Conservation (phyloP, 2,113 vertebrate genomes). For the Cranoglanis bouderius region DNA sequence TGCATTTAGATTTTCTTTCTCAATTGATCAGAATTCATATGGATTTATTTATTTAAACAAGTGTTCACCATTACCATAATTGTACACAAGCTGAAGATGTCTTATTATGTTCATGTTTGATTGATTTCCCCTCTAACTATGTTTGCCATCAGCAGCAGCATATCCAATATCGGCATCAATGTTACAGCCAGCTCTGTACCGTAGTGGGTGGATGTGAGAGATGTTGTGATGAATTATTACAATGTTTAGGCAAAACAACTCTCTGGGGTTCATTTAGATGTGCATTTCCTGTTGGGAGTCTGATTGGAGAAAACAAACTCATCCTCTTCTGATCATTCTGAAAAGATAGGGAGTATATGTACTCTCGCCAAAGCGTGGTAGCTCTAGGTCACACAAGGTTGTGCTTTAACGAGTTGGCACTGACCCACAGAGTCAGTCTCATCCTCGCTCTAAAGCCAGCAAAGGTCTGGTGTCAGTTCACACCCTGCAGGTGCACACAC, state of each 20-base stretch:
- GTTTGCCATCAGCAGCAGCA: not conserved
- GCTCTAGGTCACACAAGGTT: conserved; percentile 52
- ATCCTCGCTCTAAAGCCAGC: conserved; percentile 36
- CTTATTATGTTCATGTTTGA: not conserved
- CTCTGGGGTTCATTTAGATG: conserved; percentile 22
- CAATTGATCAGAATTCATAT: not conserved
- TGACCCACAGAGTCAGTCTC: conserved; percentile 33
- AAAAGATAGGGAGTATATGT: conserved; percentile 4
- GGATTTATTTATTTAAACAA: conserved; percentile 1
- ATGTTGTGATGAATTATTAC: conserved; percentile 33
- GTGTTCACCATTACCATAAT: not conserved
- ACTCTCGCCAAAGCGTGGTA: conserved; percentile 17
- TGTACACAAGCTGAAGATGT: not conserved
- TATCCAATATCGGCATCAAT: not conserved
- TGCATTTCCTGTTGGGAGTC: not conserved
- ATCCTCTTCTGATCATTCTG: not conserved
- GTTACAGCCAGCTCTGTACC: not conserved
- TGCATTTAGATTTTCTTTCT: not conserved
- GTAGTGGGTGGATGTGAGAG: conserved; percentile 22
- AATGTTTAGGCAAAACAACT: conserved; percentile 42
- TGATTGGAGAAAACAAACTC: not conserved
- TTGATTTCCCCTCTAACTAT: not conserved
- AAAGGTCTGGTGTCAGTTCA: conserved; percentile 44
- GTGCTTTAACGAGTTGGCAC: conserved; percentile 51
- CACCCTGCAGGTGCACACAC: conserved; percentile 36